These are phyloP conservation scores for Ginglymostoma cirratum DNA, from an alignment of 2,113 vertebrate species.

Conservation along the genomic window DNA sequence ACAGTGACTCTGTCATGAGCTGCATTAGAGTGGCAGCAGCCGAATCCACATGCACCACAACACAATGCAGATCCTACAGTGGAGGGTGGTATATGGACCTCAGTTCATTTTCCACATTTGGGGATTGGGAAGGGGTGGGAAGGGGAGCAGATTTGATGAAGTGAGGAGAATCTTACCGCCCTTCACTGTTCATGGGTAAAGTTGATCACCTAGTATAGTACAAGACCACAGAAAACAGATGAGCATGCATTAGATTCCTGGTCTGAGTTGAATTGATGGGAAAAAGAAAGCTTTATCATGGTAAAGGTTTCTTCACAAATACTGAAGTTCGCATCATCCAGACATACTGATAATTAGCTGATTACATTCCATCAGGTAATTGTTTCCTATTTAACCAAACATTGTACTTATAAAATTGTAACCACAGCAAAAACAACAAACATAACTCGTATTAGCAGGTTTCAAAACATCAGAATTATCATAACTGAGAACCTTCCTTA, in stretches of 20 bases:
- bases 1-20: not conserved
- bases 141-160: slow-evolving; percentile 30
- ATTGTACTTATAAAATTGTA: no score
- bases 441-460: no score
- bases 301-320: no score
- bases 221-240: not conserved
- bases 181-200: slow-evolving; percentile 36
- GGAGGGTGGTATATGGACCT: not conserved
- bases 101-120: not conserved
- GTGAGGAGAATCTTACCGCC: slow-evolving; percentile 51
- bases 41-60: not conserved
- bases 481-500: no score
- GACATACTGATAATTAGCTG: no score
- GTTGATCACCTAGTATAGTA: not conserved
- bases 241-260: not conserved
- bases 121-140: slow-evolving; percentile 41
- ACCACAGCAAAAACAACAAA: no score
- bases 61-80: not conserved
- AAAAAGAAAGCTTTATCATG: no score
- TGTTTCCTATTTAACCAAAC: no score
- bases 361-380: no score
- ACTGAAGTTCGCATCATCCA: no score
- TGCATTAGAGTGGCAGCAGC: not conserved
- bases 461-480: no score
- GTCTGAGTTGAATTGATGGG: not conserved